These are phyloP conservation scores for Pimephales promelas DNA, from an alignment of 2,113 vertebrate species.

Conservation along the genomic window DNA sequence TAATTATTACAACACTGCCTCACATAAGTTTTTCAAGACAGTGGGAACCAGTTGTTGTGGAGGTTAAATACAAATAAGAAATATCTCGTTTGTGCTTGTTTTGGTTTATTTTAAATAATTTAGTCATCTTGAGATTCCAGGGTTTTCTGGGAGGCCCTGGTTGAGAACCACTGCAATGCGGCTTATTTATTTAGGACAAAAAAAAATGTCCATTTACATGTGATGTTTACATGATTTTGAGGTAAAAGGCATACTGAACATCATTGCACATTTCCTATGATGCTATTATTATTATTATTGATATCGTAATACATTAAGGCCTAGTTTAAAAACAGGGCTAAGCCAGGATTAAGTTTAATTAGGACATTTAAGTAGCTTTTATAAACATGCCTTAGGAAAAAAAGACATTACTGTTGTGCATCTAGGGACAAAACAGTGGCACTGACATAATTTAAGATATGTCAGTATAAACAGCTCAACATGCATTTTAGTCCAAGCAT, in stretches of 20 bases:
- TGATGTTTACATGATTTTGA: background rate
- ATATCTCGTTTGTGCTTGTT: background rate
- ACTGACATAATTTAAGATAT: no score
- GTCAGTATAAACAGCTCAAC: no score
- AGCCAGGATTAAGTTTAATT: no score
- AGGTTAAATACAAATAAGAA: background rate
- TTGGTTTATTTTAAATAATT: background rate
- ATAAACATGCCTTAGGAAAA: no score
- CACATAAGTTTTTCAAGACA: no score
- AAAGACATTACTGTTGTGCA: no score
- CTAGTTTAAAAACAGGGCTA: no score
- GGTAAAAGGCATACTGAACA: background rate
- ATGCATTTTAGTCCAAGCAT: no score
- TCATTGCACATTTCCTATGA: background rate
- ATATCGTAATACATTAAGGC: no score
- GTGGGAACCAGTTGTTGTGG: background rate
- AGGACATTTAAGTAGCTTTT: no score
- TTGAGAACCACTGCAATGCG: background rate
- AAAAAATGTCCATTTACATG: background rate
- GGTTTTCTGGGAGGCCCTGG: background rate
- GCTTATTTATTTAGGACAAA: background rate
- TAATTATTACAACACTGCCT: no score
- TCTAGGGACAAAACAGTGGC: no score
- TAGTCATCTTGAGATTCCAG: background rate
- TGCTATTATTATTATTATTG: background rate